phyloP scores from a whole-genome alignment of 1,140 invertebrate species.

The Drosophila pectinifera region DNA sequence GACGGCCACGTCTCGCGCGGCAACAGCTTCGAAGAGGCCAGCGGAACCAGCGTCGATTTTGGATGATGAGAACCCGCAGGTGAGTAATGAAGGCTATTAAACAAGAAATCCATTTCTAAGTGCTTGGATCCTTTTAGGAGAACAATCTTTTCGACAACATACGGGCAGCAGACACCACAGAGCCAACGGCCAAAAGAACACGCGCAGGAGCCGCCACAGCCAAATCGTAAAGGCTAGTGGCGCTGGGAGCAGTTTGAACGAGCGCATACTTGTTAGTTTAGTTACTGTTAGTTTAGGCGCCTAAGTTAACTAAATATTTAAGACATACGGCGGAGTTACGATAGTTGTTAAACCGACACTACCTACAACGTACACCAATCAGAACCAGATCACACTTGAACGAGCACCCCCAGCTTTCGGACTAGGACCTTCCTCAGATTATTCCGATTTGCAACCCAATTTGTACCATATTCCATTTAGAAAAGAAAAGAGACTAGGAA shows the following conservation, averaged over 20 bases:
- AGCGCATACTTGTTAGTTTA: conserved; percentile 74
- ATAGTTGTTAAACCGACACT: conserved; percentile 65
- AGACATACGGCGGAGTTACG: conserved; percentile 56
- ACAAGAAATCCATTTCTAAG: not conserved
- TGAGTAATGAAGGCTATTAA: not conserved
- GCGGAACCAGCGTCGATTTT: conserved; percentile 51
- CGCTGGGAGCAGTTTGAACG: conserved; percentile 2
- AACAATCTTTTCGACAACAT: conserved; percentile 75
- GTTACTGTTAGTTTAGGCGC: conserved; percentile 65
- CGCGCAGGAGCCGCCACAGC: conserved; percentile 63
- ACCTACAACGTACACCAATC: conserved; percentile 55
- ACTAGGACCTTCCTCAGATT: conserved; percentile 30
- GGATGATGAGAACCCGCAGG: conserved; percentile 67
- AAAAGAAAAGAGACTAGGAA: conserved; percentile 44
- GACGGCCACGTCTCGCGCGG: conserved; percentile 37
- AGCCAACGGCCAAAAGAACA: conserved; percentile 69
- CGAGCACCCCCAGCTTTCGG: conserved; percentile 10
- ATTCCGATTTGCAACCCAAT: conserved; percentile 13
- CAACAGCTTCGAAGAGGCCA: conserved; percentile 48
- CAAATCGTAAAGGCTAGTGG: conserved; percentile 53
- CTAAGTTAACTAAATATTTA: conserved; percentile 82
- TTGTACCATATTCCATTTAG: conserved; percentile 51
- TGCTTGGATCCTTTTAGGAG: conserved; percentile 30
- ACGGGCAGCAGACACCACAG: conserved; percentile 69
- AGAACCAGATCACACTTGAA: conserved; percentile 24